Evolutionary conservation across 2,797 vertebrate genomes (phyloP), one percentile per base, ranked within the genome.

Genomic region (Odontamblyopus rebecca): DNA sequence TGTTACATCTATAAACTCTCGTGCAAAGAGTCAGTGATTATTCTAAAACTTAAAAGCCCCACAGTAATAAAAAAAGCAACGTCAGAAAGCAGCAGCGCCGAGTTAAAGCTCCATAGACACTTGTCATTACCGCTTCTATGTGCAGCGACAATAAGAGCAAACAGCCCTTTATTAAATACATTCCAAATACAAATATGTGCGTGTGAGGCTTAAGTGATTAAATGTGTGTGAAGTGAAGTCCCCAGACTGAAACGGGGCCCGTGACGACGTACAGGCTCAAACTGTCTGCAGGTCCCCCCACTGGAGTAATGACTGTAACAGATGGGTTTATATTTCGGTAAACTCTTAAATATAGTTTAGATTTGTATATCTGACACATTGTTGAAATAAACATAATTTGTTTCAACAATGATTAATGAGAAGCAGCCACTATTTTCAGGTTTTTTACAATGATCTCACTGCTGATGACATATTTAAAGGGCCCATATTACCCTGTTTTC

Each of bases 151-250:
- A 72, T 68, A 70, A 83, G 80, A 73, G 75, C 65, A 77, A 77
- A 71, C 83, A 83, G 76, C 84, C 87, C 51, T 69, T 91, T 75
- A 93, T 91, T 90, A 89, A 82, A 82, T 50, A 76, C 91, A 91
- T 91, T 90, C 88, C 87, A 80, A 54, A 81, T 69, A 61, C 50
- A 60, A 9, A 38, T 9, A 9, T 1, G 35, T 38, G 35, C 80
- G 74, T 77, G 59, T 67, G 64, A 15, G 57, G 64, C 81, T 77
- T 82, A 74, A 79, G 77, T 73, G 79, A 87, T 81, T 76, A 78
- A 84, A 60, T 48, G 61, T 61, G 73, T 71, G 82, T 51, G 71
- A 77, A 76, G 76, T 83, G 79, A 87, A 85, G 65, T 70, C 3
- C 54, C 51, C 8, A 71, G 76, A 85, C 79, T 88, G 73, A 82